Conservation (phyloP, 1,140 invertebrate genomes). For the Zaprionus africanus region DNA sequence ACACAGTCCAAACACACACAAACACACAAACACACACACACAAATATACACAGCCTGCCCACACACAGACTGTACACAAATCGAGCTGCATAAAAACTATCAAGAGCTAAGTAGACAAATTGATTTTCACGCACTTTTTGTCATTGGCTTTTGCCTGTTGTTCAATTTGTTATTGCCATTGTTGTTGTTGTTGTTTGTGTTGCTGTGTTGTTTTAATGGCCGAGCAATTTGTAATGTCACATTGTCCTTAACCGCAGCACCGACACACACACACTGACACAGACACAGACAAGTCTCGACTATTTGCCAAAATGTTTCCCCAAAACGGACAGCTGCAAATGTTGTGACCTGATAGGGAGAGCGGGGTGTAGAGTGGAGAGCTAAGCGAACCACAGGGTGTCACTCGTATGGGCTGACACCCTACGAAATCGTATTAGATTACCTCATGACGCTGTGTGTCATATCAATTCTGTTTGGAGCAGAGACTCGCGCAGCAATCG, state of each 20-base stretch:
- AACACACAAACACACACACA: neutral
- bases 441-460: neutral
- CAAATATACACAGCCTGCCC: neutral
- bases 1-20: constrained; percentile 11
- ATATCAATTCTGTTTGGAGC: neutral
- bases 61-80: constrained; percentile 1
- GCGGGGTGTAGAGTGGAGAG: neutral
- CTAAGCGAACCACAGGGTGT: neutral
- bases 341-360: neutral
- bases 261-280: constrained; percentile 2
- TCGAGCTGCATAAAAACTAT: constrained; percentile 49
- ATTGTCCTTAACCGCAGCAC: constrained; percentile 28
- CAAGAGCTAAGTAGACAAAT: constrained; percentile 45
- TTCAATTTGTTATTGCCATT: constrained; percentile 30
- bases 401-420: neutral
- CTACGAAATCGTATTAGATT: neutral
- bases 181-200: constrained; percentile 11
- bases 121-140: constrained; percentile 55
- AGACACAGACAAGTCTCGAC: constrained; percentile 19
- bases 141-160: constrained; percentile 37
- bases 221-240: constrained; percentile 42
- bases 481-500: no score
- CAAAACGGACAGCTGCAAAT: constrained; percentile 31
- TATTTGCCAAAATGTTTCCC: constrained; percentile 38
- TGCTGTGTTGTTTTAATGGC: constrained; percentile 42